Base-by-base conservation (phyloP, 2,888 invertebrate species). In the Drosophila flavopinicola region DNA sequence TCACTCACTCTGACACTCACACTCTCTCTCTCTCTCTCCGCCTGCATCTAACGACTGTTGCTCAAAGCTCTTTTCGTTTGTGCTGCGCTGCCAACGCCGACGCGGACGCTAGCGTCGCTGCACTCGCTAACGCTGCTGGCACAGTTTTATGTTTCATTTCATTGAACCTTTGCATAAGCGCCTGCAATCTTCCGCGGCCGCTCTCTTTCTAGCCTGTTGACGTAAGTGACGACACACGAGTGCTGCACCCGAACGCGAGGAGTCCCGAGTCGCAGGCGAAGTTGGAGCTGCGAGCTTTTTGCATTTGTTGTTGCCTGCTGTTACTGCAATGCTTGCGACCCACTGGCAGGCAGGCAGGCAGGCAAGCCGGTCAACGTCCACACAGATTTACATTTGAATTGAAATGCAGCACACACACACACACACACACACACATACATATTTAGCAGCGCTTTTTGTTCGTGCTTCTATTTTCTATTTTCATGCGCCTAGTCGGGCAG, bases 131-230 rank as follows among this genome's bases (percentile, higher is more conserved):
- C 69, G 69, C 73, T 75, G 70, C 52, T 74, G 75, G 75, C 74
- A 75, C 75, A 74, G 75, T 74, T 74, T 74, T 75, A 75, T 66
- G 75, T 74, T 70, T 74, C 70, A 74, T 74, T 75, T 71, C 74
- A 74, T 74, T 74, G 74, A 74, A 74, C 74, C 74, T 74, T 74
- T 74, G 74, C 74, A 74, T 74, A 74, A 74, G 71, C 54, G 73
- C 73, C 64, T 58, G 73, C 75, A 66, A 58, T 69, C 75, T 74
- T 69, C 73, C 73, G 66, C 70, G 37, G 66, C 63, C 75, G 66
- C 73, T 69, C 75, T 75, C 75, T 74, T 70, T 74, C 75, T 75
- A 58, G 66, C 70, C 60, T 66, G 68, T 72, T 72, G 68, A 73
- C 74, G 74, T 73, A 67, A 72, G 68, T 66, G 49, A 41, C 51